These are phyloP conservation scores for Catocala fraxini DNA, from an alignment of 2,888 invertebrate species.

Conservation along the genomic window DNA sequence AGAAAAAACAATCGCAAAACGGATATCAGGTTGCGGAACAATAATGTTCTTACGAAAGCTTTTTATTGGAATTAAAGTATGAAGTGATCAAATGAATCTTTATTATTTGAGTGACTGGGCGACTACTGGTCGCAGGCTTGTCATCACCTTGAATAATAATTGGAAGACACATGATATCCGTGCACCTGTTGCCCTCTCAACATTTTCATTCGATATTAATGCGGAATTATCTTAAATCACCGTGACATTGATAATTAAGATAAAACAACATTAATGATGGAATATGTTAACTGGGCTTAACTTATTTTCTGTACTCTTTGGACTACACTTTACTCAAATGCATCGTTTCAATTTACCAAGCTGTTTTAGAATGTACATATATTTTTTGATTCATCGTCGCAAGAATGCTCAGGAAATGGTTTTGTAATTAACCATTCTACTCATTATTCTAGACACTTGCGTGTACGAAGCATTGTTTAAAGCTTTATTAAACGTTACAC, in stretches of 20 bases:
- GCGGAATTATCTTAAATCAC: constrained; percentile 46
- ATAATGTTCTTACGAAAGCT: constrained; percentile 50
- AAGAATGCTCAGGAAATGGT: too few species aligned
- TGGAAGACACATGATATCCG: constrained; percentile 61
- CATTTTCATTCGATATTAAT: constrained; percentile 48
- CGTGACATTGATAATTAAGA: constrained; percentile 38
- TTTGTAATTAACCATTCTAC: background rate
- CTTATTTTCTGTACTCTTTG: background rate
- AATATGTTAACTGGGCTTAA: constrained; percentile 12
- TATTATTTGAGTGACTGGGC: constrained; percentile 38
- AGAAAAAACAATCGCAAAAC: constrained; percentile 73
- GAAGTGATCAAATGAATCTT: constrained; percentile 47
- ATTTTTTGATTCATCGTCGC: too few species aligned
- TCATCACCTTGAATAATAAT: constrained; percentile 64
- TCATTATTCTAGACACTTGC: constrained; percentile 19
- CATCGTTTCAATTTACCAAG: too few species aligned
- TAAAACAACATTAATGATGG: constrained; percentile 19
- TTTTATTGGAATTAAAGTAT: constrained; percentile 52
- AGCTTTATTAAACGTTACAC: constrained; percentile 74
- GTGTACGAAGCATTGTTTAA: constrained; percentile 66
- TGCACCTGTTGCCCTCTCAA: constrained; percentile 57
- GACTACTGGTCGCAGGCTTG: constrained; percentile 50
- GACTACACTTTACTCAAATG: too few species aligned
- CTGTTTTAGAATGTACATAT: too few species aligned
- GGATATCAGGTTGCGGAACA: constrained; percentile 62